A percentile compares a stretch with the other conserved stretches of the same genome.
These are phyloP conservation scores for Rugalucina vietnamica DNA, from an alignment of 2,888 invertebrate genomes.

Conservation along the genomic window DNA sequence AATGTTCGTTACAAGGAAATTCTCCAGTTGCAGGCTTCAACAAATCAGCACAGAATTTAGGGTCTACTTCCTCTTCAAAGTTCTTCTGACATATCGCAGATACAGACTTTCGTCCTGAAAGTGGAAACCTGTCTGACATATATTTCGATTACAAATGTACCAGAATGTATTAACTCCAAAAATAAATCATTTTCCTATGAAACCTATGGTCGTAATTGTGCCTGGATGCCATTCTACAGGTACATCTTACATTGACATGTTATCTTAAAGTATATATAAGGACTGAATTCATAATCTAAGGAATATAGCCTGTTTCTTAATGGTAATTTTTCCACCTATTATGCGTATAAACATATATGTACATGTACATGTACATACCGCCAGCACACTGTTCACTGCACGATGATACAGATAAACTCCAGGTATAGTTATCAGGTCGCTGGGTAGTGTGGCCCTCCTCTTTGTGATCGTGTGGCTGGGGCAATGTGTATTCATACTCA, in stretches of 20 bases:
- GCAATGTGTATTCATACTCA: constrained; percentile 74
- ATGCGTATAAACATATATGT: too few relatives aligned
- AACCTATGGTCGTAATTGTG: too few relatives aligned
- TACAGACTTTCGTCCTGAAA: constrained; percentile 72
- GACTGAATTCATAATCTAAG: too few relatives aligned
- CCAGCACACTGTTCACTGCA: constrained; percentile 96
- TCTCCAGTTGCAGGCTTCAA: constrained; percentile 87
- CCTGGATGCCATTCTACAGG: too few relatives aligned
- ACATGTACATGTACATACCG: constrained; percentile 88
- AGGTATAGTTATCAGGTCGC: constrained; percentile 87
- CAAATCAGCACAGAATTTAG: constrained; percentile 90
- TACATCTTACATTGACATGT: too few relatives aligned
- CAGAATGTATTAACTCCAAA: neutral
- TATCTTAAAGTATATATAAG: too few relatives aligned
- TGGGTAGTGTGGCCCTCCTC: constrained; percentile 36
- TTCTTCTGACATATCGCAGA: constrained; percentile 73
- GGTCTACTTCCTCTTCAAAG: constrained; percentile 69
- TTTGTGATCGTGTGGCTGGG: constrained; percentile 30
- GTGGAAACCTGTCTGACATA: neutral
- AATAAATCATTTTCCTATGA: too few relatives aligned
- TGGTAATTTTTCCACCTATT: too few relatives aligned
- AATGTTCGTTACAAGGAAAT: constrained; percentile 88
- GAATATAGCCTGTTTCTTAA: too few relatives aligned
- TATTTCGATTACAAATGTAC: neutral
- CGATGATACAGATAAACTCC: constrained; percentile 91